Evolutionary conservation across 2,888 invertebrate species (phyloP), one percentile per base, ranked within the genome.

Genomic region (Tipula unca): DNA sequence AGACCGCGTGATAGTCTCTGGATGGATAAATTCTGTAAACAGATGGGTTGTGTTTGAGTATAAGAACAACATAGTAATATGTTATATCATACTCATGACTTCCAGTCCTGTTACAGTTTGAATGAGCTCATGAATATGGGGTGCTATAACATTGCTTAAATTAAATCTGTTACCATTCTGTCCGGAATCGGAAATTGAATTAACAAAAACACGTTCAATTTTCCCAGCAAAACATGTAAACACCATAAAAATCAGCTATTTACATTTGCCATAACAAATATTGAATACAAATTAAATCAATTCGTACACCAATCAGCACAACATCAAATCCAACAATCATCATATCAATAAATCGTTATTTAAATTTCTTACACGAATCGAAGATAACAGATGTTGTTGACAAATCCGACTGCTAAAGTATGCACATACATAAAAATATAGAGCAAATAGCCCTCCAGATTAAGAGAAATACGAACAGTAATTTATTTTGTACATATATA

Each of bases 331-430:
- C 69, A 69, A 69, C 69, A 69, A 20, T 69, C 25, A 69, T 69
- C 69, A 69, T 69, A 48, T 48, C 48, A 25, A 69, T 69, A n/a
- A n/a, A 25, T 69, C 25, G 69, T 69, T 69, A 69, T 69, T 69
- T 69, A 69, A 69, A 69, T 69, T 69, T 69, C 69, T 69, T 69
- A 69, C 69, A 69, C 69, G 69, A 25, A 69, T 69, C 25, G 25
- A 69, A 69, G 69, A 69, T 69, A 69, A 69, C 69, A 69, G 69
- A 69, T 69, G 69, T 69, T 69, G 69, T 69, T 69, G 69, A 69
- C 69, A 69, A 69, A 69, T 69, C 25, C n/a, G 48, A 48, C 48
- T 48, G 6, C 0, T 13, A 39, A 39, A 39, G 2, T 48, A 48
- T 48, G 39, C 8, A 13, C 13, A 13, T 39, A 13, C 8, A 13